A percentile compares a stretch with the other conserved stretches of the same genome.
These are phyloP conservation scores for Premnoplex brunnescens DNA, from an alignment of 2,797 vertebrate genomes.

Conservation along the genomic window DNA sequence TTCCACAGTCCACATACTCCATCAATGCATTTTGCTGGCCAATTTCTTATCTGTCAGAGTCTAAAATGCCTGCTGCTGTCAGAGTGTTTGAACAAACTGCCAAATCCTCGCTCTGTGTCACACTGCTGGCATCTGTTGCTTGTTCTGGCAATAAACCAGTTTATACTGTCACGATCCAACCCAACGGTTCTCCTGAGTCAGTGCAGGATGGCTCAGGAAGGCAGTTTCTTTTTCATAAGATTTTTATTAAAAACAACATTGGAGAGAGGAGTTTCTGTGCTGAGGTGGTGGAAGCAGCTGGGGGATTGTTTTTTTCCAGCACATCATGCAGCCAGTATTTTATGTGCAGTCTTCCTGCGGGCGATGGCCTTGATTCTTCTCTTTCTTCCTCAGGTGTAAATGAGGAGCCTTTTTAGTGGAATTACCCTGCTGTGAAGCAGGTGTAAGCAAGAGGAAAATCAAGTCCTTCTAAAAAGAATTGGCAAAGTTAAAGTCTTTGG, in stretches of 20 bases:
- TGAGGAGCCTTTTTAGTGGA: slow-evolving; percentile 4
- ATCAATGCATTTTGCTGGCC: slow-evolving; percentile 58
- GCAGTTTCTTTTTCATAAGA: slow-evolving; percentile 14
- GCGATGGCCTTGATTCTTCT: slow-evolving; percentile 18
- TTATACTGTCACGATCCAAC: slow-evolving; percentile 56
- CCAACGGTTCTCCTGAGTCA: slow-evolving; percentile 35
- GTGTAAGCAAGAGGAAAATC: slow-evolving; percentile 54
- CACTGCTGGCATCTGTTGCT: slow-evolving; percentile 58
- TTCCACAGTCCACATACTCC: slow-evolving; percentile 1
- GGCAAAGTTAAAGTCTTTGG: slow-evolving; percentile 42
- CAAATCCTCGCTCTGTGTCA: slow-evolving; percentile 52
- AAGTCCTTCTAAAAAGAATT: slow-evolving; percentile 30
- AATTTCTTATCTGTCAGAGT: slow-evolving; percentile 64
- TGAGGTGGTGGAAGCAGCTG: not conserved
- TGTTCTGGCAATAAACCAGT: slow-evolving; percentile 62
- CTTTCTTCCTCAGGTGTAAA: slow-evolving; percentile 2
- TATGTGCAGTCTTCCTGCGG: slow-evolving; percentile 18
- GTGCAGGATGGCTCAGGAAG: not conserved
- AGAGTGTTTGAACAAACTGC: slow-evolving; percentile 63
- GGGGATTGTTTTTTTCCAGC: not conserved
- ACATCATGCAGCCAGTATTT: not conserved
- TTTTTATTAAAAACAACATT: slow-evolving; percentile 58
- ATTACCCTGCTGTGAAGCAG: slow-evolving; percentile 58
- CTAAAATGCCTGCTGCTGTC: slow-evolving; percentile 63
- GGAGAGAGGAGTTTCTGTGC: slow-evolving; percentile 28